Evolutionary conservation across 1,140 invertebrate species (phyloP).

Genomic region (Macrostomum lignano): DNA sequence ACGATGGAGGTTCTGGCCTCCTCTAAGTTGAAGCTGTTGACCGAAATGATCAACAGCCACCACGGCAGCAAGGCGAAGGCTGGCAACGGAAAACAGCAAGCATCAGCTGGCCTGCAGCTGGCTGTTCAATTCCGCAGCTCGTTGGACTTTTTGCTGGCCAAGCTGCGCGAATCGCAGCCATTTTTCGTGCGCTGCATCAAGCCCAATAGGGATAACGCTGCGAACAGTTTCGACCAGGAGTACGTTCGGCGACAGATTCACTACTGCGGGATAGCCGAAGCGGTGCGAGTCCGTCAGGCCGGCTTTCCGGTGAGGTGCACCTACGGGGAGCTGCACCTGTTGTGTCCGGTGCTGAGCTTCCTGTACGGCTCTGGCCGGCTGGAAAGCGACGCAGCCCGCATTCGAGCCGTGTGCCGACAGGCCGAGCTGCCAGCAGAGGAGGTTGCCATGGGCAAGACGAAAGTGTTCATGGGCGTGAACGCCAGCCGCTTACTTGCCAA

Average conservation of each 20-base stretch:
- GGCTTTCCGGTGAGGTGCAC: slow-evolving; percentile 90
- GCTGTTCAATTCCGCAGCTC: slow-evolving; percentile 95
- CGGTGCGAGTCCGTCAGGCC: slow-evolving; percentile 71
- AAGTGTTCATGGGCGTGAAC: slow-evolving; percentile 88
- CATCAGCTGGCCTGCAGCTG: no score
- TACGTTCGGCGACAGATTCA: slow-evolving; percentile 75
- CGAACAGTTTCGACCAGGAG: slow-evolving; percentile 76
- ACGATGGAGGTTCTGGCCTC: slow-evolving; percentile 49
- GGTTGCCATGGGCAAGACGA: slow-evolving; percentile 79
- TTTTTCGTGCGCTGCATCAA: slow-evolving; percentile 97
- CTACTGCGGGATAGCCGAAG: slow-evolving; percentile 99
- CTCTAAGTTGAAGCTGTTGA: slow-evolving; percentile 41
- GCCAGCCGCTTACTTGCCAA: no score
- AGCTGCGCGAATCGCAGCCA: slow-evolving; percentile 70
- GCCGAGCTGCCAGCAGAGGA: slow-evolving; percentile 82
- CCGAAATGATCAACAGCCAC: slow-evolving; percentile 48
- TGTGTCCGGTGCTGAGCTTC: slow-evolving; percentile 69
- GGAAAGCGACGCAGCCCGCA: slow-evolving; percentile 30
- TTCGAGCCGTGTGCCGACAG: slow-evolving; percentile 58
- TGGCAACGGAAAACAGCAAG: no score
- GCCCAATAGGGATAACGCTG: no score
- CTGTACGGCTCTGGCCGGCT: slow-evolving; percentile 36
- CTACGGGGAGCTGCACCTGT: slow-evolving; percentile 83
- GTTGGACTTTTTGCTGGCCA: slow-evolving; percentile 64
- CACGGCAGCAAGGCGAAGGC: no score